Evolutionary conservation across 1,140 invertebrate genomes (phyloP).

Genomic region (Pseudomyrmex cubaensis): DNA sequence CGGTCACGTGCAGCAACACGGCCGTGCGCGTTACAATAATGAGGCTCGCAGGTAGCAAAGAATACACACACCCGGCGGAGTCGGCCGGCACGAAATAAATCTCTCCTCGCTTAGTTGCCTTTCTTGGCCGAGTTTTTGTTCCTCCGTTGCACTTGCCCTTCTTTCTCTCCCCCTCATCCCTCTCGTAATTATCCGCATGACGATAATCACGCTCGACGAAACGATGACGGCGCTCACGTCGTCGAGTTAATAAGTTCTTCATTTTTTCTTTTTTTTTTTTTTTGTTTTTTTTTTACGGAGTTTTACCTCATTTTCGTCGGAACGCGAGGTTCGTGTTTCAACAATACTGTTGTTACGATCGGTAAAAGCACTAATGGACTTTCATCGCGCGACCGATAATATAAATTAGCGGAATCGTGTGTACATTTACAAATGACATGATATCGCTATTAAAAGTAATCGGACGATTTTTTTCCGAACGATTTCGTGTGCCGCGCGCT

Average conservation of each 20-base stretch:
- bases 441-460: background rate
- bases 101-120: slow-evolving; percentile 43
- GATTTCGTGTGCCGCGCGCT: no score
- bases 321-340: no score
- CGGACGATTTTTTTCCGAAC: no score
- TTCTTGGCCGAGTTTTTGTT: slow-evolving; percentile 49
- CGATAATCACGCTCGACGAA: slow-evolving; percentile 54
- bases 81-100: slow-evolving; percentile 57
- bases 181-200: slow-evolving; percentile 57
- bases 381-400: no score
- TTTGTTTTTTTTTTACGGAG: no score
- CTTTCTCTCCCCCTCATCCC: background rate
- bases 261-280: no score
- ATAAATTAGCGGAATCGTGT: no score
- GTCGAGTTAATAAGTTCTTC: slow-evolving; percentile 27
- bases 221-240: slow-evolving; percentile 6
- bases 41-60: slow-evolving; percentile 8
- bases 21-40: slow-evolving; percentile 22
- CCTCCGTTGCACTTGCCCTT: slow-evolving; percentile 21
- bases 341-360: no score
- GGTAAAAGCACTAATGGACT: no score
- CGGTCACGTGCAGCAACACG: background rate
- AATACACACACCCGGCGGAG: slow-evolving; percentile 6
- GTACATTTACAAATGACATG: background rate
- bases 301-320: no score